These are phyloP conservation scores for Cheilosia vernalis DNA, from an alignment of 2,888 invertebrate genomes.

Conservation along the genomic window DNA sequence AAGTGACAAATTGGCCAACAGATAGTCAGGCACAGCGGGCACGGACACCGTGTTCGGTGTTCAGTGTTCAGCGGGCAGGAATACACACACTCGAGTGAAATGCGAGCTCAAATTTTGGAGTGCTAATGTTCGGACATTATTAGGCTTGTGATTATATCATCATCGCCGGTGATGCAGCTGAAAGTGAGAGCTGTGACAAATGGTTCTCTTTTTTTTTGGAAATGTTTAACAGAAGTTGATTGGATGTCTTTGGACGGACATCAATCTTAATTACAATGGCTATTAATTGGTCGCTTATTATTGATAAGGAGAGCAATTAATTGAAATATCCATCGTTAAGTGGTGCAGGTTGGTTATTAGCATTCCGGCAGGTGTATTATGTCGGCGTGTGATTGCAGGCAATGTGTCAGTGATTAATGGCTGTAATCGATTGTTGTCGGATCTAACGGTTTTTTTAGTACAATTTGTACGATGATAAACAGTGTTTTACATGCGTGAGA, in stretches of 20 bases:
- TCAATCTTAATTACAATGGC: constrained; percentile 30
- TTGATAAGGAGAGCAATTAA: constrained; percentile 25
- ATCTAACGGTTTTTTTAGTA: background rate
- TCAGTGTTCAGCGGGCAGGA: too few species aligned
- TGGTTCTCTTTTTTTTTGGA: background rate
- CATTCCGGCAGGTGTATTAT: constrained; percentile 6
- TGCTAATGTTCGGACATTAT: constrained; percentile 28
- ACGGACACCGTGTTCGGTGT: background rate
- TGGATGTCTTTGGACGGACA: constrained; percentile 10
- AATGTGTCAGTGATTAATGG: constrained; percentile 1
- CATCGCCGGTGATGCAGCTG: background rate
- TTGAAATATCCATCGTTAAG: constrained; percentile 5
- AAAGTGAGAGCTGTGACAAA: constrained; percentile 58
- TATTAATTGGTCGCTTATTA: constrained; percentile 33
- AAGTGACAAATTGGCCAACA: constrained; percentile 49
- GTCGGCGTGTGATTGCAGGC: background rate
- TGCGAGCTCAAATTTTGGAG: constrained; percentile 8
- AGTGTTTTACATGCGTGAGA: background rate
- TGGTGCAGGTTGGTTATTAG: constrained; percentile 2
- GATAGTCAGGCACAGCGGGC: background rate
- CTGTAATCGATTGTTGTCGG: background rate
- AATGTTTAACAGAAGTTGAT: constrained; percentile 21
- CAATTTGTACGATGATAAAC: constrained; percentile 16
- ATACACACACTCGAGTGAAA: constrained; percentile 1
- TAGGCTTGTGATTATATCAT: constrained; percentile 13